Conservation (phyloP, 2,113 vertebrate genomes). For the Xenopus borealis region DNA sequence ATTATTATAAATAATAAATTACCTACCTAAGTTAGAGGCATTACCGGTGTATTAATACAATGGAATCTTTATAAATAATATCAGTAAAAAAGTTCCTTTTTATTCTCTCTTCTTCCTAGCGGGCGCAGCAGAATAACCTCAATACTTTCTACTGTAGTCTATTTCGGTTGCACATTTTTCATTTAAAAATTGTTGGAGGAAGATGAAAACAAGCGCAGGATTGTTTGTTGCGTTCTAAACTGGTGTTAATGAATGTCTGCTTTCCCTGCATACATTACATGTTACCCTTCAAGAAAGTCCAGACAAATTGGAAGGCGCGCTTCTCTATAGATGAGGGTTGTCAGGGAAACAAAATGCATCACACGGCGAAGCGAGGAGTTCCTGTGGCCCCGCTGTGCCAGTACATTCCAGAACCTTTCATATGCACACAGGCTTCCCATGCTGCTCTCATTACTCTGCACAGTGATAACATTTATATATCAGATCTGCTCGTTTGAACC, state of each 20-base stretch:
- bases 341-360: conserved; percentile 34
- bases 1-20: too few relatives aligned
- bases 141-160: too few relatives aligned
- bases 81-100: too few relatives aligned
- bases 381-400: conserved; percentile 21
- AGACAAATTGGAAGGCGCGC: conserved; percentile 28
- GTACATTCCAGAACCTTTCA: conserved; percentile 1
- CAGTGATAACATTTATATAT: too few relatives aligned
- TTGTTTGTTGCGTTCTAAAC: conserved; percentile 21
- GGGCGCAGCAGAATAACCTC: too few relatives aligned
- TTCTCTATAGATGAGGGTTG: conserved; percentile 4
- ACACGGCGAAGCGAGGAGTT: conserved; percentile 32
- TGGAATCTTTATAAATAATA: too few relatives aligned
- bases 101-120: too few relatives aligned
- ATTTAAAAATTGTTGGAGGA: not conserved
- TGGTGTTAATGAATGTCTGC: conserved; percentile 38
- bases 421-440: not conserved
- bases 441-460: too few relatives aligned
- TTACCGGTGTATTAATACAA: too few relatives aligned
- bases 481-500: too few relatives aligned
- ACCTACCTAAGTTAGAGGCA: too few relatives aligned
- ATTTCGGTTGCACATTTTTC: too few relatives aligned
- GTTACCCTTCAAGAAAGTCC: conserved; percentile 22
- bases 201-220: conserved; percentile 13
- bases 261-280: conserved; percentile 39